Evolutionary conservation across 2,888 invertebrate genomes (phyloP).

Genomic region (Stenolophus ochropezus): DNA sequence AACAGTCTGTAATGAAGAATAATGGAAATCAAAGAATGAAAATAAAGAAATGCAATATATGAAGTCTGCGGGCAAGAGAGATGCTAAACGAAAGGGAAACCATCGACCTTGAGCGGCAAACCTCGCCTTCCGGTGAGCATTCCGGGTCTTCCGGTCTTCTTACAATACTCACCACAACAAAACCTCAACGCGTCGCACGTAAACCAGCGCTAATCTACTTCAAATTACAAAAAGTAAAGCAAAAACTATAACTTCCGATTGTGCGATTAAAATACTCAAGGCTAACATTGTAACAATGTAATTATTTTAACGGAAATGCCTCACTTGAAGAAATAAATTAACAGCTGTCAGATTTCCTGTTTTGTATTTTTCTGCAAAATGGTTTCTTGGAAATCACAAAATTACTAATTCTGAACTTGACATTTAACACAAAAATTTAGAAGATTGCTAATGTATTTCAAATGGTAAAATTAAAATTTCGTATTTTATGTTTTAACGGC

Average conservation of each 20-base stretch:
- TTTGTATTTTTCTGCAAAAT: slow-evolving; percentile 13
- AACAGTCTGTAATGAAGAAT: no score
- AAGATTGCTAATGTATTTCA: neutral
- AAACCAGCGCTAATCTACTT: neutral
- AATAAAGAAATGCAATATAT: neutral
- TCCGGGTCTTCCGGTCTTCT: slow-evolving; percentile 34
- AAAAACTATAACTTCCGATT: slow-evolving; percentile 25
- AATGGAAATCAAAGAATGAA: neutral
- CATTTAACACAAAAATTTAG: neutral
- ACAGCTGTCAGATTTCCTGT: neutral
- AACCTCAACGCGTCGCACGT: neutral
- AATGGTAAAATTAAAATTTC: neutral
- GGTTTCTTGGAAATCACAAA: neutral
- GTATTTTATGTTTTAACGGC: no score
- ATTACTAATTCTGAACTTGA: neutral
- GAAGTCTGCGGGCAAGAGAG: neutral
- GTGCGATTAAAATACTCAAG: slow-evolving; percentile 17
- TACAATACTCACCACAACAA: slow-evolving; percentile 6
- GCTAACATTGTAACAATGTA: slow-evolving; percentile 6
- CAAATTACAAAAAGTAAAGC: neutral
- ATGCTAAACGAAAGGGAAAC: slow-evolving; percentile 2
- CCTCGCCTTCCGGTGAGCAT: slow-evolving; percentile 8
- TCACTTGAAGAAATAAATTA: slow-evolving; percentile 30
- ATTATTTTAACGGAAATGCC: slow-evolving; percentile 35
- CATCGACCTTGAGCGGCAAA: slow-evolving; percentile 1